Evolutionary conservation across 2,888 invertebrate species (phyloP).

Genomic region (Brachypalpus laphriformis): DNA sequence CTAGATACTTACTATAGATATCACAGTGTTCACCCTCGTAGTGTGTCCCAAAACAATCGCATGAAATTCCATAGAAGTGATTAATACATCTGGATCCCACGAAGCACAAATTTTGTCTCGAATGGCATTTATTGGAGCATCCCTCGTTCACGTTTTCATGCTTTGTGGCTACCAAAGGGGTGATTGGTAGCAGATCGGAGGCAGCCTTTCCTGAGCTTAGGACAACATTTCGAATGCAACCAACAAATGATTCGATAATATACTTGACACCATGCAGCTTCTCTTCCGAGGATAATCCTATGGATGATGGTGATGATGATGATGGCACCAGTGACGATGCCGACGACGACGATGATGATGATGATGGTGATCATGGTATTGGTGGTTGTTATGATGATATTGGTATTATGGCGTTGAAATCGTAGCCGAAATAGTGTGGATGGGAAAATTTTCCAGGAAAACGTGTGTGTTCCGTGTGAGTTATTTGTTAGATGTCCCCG

Average conservation of each 20-base stretch:
- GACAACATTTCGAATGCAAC: slow-evolving; percentile 94
- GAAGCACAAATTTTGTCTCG: slow-evolving; percentile 93
- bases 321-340: not conserved
- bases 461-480: slow-evolving; percentile 27
- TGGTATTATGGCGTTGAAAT: not conserved
- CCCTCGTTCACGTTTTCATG: slow-evolving; percentile 95
- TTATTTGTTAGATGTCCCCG: slow-evolving; percentile 45
- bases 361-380: slow-evolving; percentile 19
- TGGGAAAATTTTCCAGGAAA: slow-evolving; percentile 24
- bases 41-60: slow-evolving; percentile 96
- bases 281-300: slow-evolving; percentile 93
- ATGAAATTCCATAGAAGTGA: slow-evolving; percentile 93
- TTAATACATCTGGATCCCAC: slow-evolving; percentile 94
- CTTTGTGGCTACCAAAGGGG: slow-evolving; percentile 92
- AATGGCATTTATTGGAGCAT: slow-evolving; percentile 92
- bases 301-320: not conserved
- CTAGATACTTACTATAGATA: slow-evolving; percentile 89
- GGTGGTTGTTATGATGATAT: slow-evolving; percentile 18
- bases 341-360: not conserved
- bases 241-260: slow-evolving; percentile 95
- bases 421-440: slow-evolving; percentile 13
- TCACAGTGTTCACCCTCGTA: slow-evolving; percentile 97
- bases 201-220: slow-evolving; percentile 93
- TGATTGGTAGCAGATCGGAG: slow-evolving; percentile 91
- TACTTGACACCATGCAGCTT: slow-evolving; percentile 94